These are phyloP conservation scores for Acleris sparsana DNA, from an alignment of 2,888 invertebrate genomes.

Conservation along the genomic window DNA sequence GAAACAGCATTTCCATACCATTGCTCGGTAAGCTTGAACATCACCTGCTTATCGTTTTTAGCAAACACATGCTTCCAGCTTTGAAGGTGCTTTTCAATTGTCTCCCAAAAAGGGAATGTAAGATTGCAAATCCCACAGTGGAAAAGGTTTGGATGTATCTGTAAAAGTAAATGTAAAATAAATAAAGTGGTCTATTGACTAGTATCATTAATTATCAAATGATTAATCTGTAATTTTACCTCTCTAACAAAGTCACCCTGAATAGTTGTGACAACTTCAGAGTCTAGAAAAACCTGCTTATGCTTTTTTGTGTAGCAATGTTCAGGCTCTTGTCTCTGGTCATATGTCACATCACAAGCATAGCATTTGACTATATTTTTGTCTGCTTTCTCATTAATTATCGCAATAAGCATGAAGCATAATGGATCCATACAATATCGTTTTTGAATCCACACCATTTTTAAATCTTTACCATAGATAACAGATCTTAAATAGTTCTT, in stretches of 20 bases:
- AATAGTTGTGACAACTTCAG: constrained; percentile 44
- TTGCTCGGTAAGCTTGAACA: not conserved
- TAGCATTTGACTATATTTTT: constrained; percentile 53
- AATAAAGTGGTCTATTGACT: not conserved
- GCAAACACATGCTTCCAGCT: constrained; percentile 39
- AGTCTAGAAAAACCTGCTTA: constrained; percentile 46
- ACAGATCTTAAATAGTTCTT: constrained; percentile 38
- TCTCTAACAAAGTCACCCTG: constrained; percentile 57
- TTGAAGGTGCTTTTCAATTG: constrained; percentile 45
- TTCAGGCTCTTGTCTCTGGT: constrained; percentile 41
- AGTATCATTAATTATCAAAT: not conserved
- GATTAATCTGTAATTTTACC: constrained; percentile 44
- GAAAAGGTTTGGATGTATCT: constrained; percentile 58
- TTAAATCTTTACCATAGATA: constrained; percentile 35
- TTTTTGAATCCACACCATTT: constrained; percentile 47
- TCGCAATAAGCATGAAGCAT: constrained; percentile 50
- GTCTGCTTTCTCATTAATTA: constrained; percentile 43
- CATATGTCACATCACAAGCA: constrained; percentile 50
- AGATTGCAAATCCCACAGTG: constrained; percentile 66
- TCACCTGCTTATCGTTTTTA: constrained; percentile 31
- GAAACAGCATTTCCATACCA: not conserved
- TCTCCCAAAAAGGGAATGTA: constrained; percentile 52
- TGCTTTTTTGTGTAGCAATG: constrained; percentile 54
- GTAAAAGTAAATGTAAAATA: constrained; percentile 40
- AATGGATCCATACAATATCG: constrained; percentile 42